These are phyloP conservation scores for Macropis europaea DNA, from an alignment of 2,888 invertebrate species.

Conservation along the genomic window DNA sequence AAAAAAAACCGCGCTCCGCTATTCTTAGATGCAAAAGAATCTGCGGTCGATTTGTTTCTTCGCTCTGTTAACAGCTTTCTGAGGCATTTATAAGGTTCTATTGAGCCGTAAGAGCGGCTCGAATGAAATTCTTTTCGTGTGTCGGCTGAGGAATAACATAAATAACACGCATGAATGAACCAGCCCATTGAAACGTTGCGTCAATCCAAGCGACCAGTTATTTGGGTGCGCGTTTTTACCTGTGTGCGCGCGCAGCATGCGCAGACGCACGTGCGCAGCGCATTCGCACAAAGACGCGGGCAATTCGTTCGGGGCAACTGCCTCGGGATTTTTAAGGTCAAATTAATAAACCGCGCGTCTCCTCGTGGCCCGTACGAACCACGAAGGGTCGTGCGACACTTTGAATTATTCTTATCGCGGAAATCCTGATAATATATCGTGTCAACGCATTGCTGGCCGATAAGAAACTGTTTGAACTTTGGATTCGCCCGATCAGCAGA, in stretches of 20 bases:
- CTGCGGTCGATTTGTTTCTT: no score
- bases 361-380: constrained; percentile 32
- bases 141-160: neutral
- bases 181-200: neutral
- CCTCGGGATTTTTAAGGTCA: constrained; percentile 68
- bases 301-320: constrained; percentile 44
- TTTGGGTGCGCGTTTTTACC: constrained; percentile 28
- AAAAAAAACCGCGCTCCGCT: no score
- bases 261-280: constrained; percentile 1
- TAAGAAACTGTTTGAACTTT: neutral
- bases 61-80: no score
- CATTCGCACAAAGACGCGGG: neutral
- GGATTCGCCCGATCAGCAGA: neutral
- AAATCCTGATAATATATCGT: constrained; percentile 46
- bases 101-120: neutral
- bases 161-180: neutral
- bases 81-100: neutral
- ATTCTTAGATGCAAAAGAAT: no score
- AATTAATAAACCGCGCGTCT: constrained; percentile 63
- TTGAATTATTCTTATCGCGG: constrained; percentile 40
- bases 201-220: constrained; percentile 5
- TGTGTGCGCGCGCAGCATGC: constrained; percentile 27
- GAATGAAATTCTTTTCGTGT: neutral
- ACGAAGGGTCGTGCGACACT: constrained; percentile 49
- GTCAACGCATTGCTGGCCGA: no score